A percentile compares a stretch with the other conserved stretches of the same genome.
Evolutionary conservation across 2,797 vertebrate species (phyloP).

Genomic region (Chaunax sp.): DNA sequence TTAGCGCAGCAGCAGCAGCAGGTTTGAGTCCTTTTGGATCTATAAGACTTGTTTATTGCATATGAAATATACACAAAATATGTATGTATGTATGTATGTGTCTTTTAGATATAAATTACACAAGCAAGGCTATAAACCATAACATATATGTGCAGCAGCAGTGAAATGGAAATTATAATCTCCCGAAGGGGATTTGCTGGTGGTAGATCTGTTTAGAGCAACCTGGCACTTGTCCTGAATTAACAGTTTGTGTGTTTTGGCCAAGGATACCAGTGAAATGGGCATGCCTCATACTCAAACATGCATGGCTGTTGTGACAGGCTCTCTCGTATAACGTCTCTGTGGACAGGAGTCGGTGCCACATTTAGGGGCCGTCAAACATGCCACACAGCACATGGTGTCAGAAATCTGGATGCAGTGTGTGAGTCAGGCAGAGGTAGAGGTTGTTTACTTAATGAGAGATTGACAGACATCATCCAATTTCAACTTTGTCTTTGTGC

Average conservation of each 20-base stretch:
- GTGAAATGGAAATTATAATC: constrained; percentile 64
- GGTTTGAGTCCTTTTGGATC: constrained; percentile 24
- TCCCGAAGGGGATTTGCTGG: constrained; percentile 40
- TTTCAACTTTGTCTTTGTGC: constrained; percentile 32
- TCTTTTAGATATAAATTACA: constrained; percentile 18
- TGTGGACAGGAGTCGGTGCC: constrained; percentile 60
- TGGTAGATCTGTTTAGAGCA: constrained; percentile 57
- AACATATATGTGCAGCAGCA: constrained; percentile 40
- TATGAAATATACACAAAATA: constrained; percentile 24
- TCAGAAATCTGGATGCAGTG: constrained; percentile 44
- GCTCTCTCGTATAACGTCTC: constrained; percentile 59
- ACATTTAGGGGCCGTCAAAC: constrained; percentile 44
- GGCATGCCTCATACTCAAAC: constrained; percentile 53
- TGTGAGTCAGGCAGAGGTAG: constrained; percentile 32
- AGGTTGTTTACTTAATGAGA: constrained; percentile 32
- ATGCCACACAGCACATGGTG: constrained; percentile 28
- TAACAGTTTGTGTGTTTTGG: constrained; percentile 72
- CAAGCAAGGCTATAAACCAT: constrained; percentile 14
- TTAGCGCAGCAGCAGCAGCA: constrained; percentile 31
- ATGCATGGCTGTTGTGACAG: constrained; percentile 70
- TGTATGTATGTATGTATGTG: no score
- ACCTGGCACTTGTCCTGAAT: constrained; percentile 51
- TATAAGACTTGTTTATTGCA: constrained; percentile 15
- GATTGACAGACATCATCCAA: constrained; percentile 52
- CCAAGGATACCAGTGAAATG: constrained; percentile 48